Base-by-base conservation (phyloP, 2,888 invertebrate species). In the Saturnia japonica region DNA sequence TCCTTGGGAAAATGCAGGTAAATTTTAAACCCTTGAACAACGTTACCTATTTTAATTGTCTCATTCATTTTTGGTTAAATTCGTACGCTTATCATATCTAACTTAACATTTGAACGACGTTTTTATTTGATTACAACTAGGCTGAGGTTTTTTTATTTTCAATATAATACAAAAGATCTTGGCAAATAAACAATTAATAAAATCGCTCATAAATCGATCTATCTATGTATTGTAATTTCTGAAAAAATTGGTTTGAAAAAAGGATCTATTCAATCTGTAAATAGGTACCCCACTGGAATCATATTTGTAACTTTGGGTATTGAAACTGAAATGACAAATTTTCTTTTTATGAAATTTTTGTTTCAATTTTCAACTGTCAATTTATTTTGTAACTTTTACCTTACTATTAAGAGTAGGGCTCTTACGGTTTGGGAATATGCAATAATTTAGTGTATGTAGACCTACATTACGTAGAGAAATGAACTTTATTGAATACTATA, bases 1-100 rank as follows among this genome's bases (percentile, higher is more conserved):
- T 42, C 66, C 40, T n/a, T n/a, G 40, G 40, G 8, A 72, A 68
- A 64, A 84, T 84, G 84, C 80, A 82, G 82, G 84, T 84, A 79
- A 57, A 75, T 73, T 19, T 64, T 60, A 28, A 60, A 28, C 28
- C 11, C 25, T 60, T 6, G 28, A 22, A 28, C 28, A 2, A 14
- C 0, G 57, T 60, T 12, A 57, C n/a, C n/a, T 12, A 57, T 57
- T 25, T 1, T 14, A n/a, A 54, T 12, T 28, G 14, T 1, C 14
- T 28, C 12, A 28, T 28, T 60, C 12, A 25, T 60, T 3, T 60
- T 12, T 60, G 25, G 25, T 60, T 28, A 22, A 14, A 28, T 60
- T 25, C 14, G 28, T 60, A 60, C 28, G 14, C 28, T 60, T 60
- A 60, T 60, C 57, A 28, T n/a, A 54, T 43, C 43, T 43, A 43